Evolutionary conservation across 2,888 invertebrate species (phyloP).

Genomic region (Amiota minor): DNA sequence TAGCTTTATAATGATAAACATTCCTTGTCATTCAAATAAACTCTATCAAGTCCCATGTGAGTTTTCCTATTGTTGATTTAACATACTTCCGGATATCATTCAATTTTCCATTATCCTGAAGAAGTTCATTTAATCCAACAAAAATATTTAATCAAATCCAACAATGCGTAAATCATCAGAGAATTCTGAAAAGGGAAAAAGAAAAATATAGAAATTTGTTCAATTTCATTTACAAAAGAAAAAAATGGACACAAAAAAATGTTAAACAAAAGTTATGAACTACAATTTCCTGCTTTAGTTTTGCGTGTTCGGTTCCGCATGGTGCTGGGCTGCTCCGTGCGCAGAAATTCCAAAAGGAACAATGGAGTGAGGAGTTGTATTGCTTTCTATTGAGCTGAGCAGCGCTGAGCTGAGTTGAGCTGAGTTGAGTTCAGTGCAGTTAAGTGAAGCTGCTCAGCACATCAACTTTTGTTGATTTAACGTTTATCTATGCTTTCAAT

Average conservation of each 20-base stretch:
- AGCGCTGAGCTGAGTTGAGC: too few relatives aligned
- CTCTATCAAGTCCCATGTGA: too few relatives aligned
- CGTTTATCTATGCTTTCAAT: slow-evolving; percentile 42
- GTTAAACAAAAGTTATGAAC: slow-evolving; percentile 26
- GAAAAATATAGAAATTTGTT: background rate
- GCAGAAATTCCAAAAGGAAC: too few relatives aligned
- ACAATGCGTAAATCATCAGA: slow-evolving; percentile 6
- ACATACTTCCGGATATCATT: too few relatives aligned
- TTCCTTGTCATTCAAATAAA: too few relatives aligned
- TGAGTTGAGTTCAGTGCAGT: slow-evolving; percentile 39
- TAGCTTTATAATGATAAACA: too few relatives aligned
- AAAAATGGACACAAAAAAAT: background rate
- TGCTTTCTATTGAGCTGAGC: too few relatives aligned
- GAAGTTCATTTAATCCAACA: background rate
- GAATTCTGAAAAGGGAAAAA: background rate
- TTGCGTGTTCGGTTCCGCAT: background rate
- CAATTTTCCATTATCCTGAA: background rate
- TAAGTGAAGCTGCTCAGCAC: slow-evolving; percentile 30
- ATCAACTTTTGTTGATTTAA: slow-evolving; percentile 49
- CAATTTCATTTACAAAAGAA: background rate
- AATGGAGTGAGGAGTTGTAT: too few relatives aligned
- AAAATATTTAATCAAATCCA: background rate
- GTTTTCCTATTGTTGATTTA: too few relatives aligned
- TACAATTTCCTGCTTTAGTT: slow-evolving; percentile 5
- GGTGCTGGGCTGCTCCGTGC: too few relatives aligned